These are phyloP conservation scores for Perdita meconis DNA, from an alignment of 2,888 invertebrate species.

Conservation along the genomic window DNA sequence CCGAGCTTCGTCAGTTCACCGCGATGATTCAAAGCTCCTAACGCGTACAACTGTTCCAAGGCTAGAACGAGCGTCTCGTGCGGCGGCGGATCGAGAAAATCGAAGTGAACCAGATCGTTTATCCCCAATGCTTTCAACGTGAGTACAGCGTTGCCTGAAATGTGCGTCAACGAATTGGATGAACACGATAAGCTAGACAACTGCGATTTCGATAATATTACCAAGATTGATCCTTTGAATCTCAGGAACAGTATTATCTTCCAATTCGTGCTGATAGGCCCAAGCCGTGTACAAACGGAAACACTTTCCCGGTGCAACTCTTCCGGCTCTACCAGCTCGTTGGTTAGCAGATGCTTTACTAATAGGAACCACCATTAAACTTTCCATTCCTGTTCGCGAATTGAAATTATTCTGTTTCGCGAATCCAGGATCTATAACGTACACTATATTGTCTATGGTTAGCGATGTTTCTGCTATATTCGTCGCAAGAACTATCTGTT, in stretches of 20 bases:
- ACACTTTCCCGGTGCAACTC: constrained; percentile 99
- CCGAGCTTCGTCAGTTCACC: constrained; percentile 99
- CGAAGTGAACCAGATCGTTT: constrained; percentile 98
- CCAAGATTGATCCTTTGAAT: constrained; percentile 98
- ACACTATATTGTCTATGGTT: constrained; percentile 99
- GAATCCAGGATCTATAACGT: constrained; percentile 99
- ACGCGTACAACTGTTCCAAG: constrained; percentile 97
- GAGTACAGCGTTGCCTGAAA: constrained; percentile 95
- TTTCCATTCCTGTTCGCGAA: constrained; percentile 99
- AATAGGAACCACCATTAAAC: constrained; percentile 98
- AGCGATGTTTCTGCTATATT: constrained; percentile 99
- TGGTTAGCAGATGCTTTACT: constrained; percentile 99
- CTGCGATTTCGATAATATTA: constrained; percentile 17
- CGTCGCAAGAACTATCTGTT: constrained; percentile 95
- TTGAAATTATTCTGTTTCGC: constrained; percentile 99
- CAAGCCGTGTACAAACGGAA: constrained; percentile 99
- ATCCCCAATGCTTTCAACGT: constrained; percentile 98
- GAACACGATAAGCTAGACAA: neutral
- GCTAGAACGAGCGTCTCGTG: constrained; percentile 96
- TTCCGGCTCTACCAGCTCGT: constrained; percentile 91
- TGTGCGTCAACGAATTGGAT: neutral
- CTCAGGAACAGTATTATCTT: constrained; percentile 99
- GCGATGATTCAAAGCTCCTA: constrained; percentile 98
- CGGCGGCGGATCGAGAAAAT: constrained; percentile 99
- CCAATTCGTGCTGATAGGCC: constrained; percentile 99